phyloP scores from a whole-genome alignment of 2,113 vertebrate species.

The Oceanites oceanicus region DNA sequence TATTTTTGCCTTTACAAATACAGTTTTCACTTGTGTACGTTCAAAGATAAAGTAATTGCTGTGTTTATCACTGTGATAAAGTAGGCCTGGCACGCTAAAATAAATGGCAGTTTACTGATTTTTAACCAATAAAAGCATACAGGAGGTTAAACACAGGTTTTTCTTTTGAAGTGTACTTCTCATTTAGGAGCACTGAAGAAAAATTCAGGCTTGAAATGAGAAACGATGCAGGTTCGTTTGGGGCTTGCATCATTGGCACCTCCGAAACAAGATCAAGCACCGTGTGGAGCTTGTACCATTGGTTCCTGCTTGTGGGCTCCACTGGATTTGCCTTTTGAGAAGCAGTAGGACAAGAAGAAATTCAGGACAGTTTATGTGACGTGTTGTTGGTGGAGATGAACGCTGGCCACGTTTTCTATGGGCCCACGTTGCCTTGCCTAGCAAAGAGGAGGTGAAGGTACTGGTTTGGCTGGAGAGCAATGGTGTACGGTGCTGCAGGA shows the following conservation, averaged over 20 bases:
- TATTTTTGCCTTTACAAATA: not conserved
- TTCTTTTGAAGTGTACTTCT: not conserved
- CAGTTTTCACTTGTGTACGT: fast-evolving
- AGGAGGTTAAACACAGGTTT: not conserved
- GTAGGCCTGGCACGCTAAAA: not conserved
- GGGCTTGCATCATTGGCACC: not conserved
- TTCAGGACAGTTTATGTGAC: not conserved
- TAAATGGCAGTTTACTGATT: not conserved
- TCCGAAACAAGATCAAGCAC: not conserved
- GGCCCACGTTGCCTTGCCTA: not conserved
- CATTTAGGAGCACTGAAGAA: not conserved
- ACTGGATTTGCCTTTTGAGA: not conserved
- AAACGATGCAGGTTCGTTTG: fast-evolving
- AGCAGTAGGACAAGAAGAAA: not conserved
- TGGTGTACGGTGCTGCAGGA: fast-evolving
- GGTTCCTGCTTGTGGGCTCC: not conserved
- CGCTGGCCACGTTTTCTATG: fast-evolving
- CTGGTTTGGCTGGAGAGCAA: not conserved
- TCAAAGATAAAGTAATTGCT: not conserved
- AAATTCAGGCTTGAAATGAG: not conserved
- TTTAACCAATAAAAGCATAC: not conserved
- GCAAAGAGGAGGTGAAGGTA: not conserved
- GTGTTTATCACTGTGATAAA: not conserved
- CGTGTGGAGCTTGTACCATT: not conserved
- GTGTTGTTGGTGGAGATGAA: not conserved